phyloP scores from a whole-genome alignment of 2,797 vertebrate species.

The Discoglossus pictus region DNA sequence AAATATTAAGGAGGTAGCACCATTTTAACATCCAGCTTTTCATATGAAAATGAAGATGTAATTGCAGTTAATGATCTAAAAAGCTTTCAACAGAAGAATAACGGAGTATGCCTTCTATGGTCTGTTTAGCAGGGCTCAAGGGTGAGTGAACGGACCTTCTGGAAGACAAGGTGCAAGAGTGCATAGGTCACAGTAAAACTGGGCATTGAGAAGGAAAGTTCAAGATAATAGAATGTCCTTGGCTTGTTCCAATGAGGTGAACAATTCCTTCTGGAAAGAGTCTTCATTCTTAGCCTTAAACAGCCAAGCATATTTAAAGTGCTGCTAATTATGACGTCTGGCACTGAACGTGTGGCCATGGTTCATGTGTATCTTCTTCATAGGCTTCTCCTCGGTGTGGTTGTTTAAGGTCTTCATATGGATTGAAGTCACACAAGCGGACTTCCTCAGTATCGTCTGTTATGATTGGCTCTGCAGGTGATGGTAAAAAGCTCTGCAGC shows the following conservation, averaged over 20 bases:
- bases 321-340: slow-evolving; percentile 65
- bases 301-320: background rate
- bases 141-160: background rate
- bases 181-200: background rate
- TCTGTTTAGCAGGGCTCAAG: too few relatives aligned
- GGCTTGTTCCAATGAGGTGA: too few relatives aligned
- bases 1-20: slow-evolving; percentile 20
- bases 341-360: slow-evolving; percentile 75
- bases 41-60: background rate
- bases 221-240: background rate
- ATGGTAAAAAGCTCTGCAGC: slow-evolving; percentile 79
- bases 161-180: slow-evolving; percentile 3
- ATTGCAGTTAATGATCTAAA: background rate
- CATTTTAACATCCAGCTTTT: background rate
- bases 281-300: too few relatives aligned
- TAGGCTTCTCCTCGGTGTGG: slow-evolving; percentile 65
- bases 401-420: slow-evolving; percentile 55
- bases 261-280: too few relatives aligned
- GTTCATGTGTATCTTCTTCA: slow-evolving; percentile 68
- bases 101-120: too few relatives aligned
- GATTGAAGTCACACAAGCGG: slow-evolving; percentile 71
- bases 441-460: slow-evolving; percentile 84
- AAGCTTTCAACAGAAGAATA: too few relatives aligned
- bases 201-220: background rate
- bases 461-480: slow-evolving; percentile 76